Evolutionary conservation across 2,888 invertebrate species (phyloP).

Genomic region (Hesperia comma): DNA sequence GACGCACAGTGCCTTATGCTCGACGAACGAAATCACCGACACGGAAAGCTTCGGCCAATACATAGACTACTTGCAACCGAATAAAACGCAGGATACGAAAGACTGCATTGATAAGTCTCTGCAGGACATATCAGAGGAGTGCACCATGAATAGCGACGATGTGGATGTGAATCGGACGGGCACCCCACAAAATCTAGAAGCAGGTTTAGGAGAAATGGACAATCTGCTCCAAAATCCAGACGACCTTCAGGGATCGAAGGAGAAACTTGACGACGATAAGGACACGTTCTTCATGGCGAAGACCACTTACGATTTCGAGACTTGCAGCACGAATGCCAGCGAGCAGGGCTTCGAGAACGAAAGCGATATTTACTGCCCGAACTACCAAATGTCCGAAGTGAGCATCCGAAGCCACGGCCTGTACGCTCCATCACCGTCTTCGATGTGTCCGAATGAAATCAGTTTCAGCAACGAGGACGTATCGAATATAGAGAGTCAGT

Average conservation of each 20-base stretch:
- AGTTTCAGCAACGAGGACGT: conserved; percentile 80
- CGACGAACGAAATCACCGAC: conserved; percentile 79
- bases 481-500: conserved; percentile 79
- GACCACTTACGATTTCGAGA: conserved; percentile 75
- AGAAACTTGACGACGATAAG: conserved; percentile 69
- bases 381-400: conserved; percentile 86
- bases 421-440: conserved; percentile 85
- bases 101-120: conserved; percentile 69
- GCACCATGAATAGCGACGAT: conserved; percentile 76
- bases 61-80: conserved; percentile 74
- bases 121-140: conserved; percentile 78
- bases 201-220: conserved; percentile 60
- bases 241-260: conserved; percentile 59
- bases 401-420: conserved; percentile 86
- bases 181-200: conserved; percentile 62
- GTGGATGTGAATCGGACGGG: conserved; percentile 67
- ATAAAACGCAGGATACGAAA: conserved; percentile 64
- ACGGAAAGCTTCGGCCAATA: conserved; percentile 81
- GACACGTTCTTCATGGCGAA: conserved; percentile 74
- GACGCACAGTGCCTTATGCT: conserved; percentile 77
- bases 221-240: conserved; percentile 63
- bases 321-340: conserved; percentile 75
- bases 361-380: conserved; percentile 85
- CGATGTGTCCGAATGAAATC: conserved; percentile 79
- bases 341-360: conserved; percentile 82